Percentiles rank a stretch among this genome's conserved stretches.
Evolutionary conservation across 2,888 invertebrate species (phyloP).

Genomic region (Caenorhabditis virilis): DNA sequence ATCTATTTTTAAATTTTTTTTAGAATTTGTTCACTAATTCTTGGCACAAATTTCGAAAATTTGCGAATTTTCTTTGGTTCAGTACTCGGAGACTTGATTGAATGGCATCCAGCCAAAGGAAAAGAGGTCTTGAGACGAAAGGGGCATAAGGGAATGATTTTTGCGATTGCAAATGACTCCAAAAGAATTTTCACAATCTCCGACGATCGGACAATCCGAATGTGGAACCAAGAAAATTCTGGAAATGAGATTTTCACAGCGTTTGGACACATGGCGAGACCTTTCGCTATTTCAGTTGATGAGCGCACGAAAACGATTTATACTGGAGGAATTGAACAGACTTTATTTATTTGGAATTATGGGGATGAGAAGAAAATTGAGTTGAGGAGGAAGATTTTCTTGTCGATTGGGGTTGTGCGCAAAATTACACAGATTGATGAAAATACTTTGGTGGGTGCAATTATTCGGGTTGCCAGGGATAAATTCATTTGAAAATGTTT

Average conservation of each 20-base stretch:
- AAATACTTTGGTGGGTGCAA: background rate
- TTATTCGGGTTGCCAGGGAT: background rate
- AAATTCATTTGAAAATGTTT: no score
- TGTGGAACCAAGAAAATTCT: slow-evolving; percentile 28
- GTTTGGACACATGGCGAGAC: slow-evolving; percentile 46
- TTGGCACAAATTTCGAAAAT: slow-evolving; percentile 7
- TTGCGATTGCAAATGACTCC: slow-evolving; percentile 19
- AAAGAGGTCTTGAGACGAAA: slow-evolving; percentile 1
- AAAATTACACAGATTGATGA: slow-evolving; percentile 12
- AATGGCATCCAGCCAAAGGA: slow-evolving; percentile 8
- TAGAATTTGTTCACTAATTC: slow-evolving; percentile 25
- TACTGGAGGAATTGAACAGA: slow-evolving; percentile 46
- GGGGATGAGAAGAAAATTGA: slow-evolving; percentile 1
- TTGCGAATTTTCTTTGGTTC: slow-evolving; percentile 19
- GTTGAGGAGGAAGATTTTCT: slow-evolving; percentile 3
- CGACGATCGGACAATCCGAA: slow-evolving; percentile 43
- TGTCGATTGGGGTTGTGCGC: slow-evolving; percentile 22
- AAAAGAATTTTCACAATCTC: slow-evolving; percentile 38
- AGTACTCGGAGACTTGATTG: slow-evolving; percentile 29
- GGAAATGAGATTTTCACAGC: slow-evolving; percentile 12
- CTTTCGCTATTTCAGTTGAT: slow-evolving; percentile 36
- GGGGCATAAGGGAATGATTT: slow-evolving; percentile 47
- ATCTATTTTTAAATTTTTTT: background rate
- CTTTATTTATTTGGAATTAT: slow-evolving; percentile 18
- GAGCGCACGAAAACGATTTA: slow-evolving; percentile 10